These are phyloP conservation scores for Tachycineta bicolor DNA, from an alignment of 2,113 vertebrate species.

Conservation along the genomic window DNA sequence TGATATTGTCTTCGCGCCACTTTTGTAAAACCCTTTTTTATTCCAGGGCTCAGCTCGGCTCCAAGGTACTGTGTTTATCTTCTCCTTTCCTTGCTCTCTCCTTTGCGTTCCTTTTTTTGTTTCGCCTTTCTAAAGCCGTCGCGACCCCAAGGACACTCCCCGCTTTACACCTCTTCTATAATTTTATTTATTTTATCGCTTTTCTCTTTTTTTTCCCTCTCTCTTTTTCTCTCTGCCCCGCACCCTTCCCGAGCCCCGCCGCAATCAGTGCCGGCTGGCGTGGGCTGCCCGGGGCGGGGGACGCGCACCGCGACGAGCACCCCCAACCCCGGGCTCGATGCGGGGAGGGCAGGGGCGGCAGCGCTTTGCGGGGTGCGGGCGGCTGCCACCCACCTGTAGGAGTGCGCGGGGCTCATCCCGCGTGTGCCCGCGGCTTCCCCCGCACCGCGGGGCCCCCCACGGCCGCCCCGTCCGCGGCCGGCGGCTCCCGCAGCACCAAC, in stretches of 20 bases:
- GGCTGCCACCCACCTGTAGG: not conserved
- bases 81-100: not conserved
- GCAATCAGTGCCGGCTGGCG: not conserved
- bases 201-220: not conserved
- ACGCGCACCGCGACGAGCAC: not conserved
- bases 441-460: not conserved
- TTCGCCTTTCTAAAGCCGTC: not conserved
- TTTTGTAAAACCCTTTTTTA: slow-evolving; percentile 76
- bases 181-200: not conserved
- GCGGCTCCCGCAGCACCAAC: not conserved
- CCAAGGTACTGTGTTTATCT: slow-evolving; percentile 74
- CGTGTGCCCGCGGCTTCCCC: not conserved
- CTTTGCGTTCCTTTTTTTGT: not conserved
- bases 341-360: not conserved
- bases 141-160: not conserved
- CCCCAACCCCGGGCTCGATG: not conserved
- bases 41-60: slow-evolving; percentile 69
- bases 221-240: not conserved
- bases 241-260: not conserved
- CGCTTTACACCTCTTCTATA: not conserved
- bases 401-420: not conserved
- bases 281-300: not conserved
- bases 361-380: not conserved
- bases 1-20: slow-evolving; percentile 90
- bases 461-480: not conserved